Conservation (phyloP, 2,113 vertebrate species). For the Rafetus swinhoei region DNA sequence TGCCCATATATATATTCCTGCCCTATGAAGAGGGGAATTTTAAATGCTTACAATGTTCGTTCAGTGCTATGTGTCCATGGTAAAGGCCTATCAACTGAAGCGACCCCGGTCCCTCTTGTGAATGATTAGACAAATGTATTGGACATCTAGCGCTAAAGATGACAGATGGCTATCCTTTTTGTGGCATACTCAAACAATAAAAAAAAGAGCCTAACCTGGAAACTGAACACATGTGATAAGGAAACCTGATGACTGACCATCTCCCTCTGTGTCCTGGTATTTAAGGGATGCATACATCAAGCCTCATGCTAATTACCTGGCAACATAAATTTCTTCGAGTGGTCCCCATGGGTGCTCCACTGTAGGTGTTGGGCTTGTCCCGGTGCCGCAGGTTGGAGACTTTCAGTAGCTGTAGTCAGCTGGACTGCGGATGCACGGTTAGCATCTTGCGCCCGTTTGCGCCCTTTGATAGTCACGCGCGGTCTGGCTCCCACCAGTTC, state of each 20-base stretch:
- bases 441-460: too few relatives aligned
- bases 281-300: neutral
- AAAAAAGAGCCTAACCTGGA: neutral
- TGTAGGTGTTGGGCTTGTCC: too few relatives aligned
- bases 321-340: neutral
- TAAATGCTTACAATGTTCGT: slow-evolving; percentile 10
- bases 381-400: too few relatives aligned
- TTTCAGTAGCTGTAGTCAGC: too few relatives aligned
- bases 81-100: neutral
- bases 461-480: too few relatives aligned
- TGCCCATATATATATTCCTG: slow-evolving; percentile 1
- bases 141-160: neutral
- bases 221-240: neutral
- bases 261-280: neutral
- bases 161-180: neutral
- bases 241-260: neutral
- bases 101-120: neutral
- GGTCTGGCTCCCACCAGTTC: too few relatives aligned
- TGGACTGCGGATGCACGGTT: too few relatives aligned
- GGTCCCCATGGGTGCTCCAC: too few relatives aligned
- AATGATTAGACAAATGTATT: neutral
- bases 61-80: neutral
- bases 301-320: neutral
- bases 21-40: slow-evolving; percentile 35
- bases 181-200: neutral